Percentiles rank a stretch among this genome's conserved stretches.
Conservation (phyloP, 2,888 invertebrate species). For the Ichneumon xanthorius region DNA sequence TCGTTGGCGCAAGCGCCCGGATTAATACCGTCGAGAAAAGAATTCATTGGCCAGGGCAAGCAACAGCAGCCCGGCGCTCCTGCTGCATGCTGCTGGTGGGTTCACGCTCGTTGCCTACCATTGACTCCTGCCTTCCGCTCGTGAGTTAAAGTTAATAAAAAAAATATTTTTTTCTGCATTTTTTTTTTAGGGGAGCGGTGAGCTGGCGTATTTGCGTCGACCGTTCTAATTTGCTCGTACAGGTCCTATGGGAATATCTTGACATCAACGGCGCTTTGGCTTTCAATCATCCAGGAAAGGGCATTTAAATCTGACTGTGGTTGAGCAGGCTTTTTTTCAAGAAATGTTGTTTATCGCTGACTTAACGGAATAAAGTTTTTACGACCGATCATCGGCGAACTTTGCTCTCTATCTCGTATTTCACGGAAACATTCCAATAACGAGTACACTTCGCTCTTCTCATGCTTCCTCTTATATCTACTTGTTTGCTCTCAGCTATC, state of each 20-base stretch:
- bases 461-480: neutral
- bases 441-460: slow-evolving; percentile 18
- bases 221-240: neutral
- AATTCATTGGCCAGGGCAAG: slow-evolving; percentile 52
- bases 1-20: slow-evolving; percentile 46
- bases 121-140: slow-evolving; percentile 41
- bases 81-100: neutral
- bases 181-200: slow-evolving; percentile 49
- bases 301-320: neutral
- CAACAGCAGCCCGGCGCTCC: slow-evolving; percentile 22
- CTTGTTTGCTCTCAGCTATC: neutral
- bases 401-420: slow-evolving; percentile 33
- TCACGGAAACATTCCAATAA: slow-evolving; percentile 41
- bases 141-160: slow-evolving; percentile 28
- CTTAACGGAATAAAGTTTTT: slow-evolving; percentile 26
- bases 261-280: no score
- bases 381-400: slow-evolving; percentile 45
- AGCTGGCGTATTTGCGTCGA: slow-evolving; percentile 19
- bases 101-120: slow-evolving; percentile 22
- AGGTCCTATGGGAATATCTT: neutral
- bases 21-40: slow-evolving; percentile 45
- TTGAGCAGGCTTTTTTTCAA: neutral
- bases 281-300: neutral
- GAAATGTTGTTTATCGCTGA: neutral
- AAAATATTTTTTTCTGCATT: neutral